These are phyloP conservation scores for Oophaga pumilio DNA, from an alignment of 2,113 vertebrate species.

Conservation along the genomic window DNA sequence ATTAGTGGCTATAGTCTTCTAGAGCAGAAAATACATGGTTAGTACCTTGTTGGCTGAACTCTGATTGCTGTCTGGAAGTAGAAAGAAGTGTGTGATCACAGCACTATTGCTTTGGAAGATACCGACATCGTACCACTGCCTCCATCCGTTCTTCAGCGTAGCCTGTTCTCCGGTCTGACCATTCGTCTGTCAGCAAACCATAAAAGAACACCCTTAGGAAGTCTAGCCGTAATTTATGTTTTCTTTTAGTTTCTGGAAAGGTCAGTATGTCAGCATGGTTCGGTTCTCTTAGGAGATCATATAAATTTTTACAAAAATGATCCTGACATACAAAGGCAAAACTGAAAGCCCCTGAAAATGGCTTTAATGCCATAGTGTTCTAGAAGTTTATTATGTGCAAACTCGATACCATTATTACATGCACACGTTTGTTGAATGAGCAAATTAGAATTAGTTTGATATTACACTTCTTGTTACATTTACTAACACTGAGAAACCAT, in stretches of 20 bases:
- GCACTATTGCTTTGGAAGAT: slow-evolving; percentile 88
- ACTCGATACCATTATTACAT: too few species aligned
- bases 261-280: slow-evolving; percentile 2
- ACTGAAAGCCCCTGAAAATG: not conserved
- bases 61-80: slow-evolving; percentile 78
- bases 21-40: not conserved
- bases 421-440: too few species aligned
- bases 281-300: not conserved
- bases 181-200: slow-evolving; percentile 72
- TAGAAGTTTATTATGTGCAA: too few species aligned
- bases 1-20: not conserved
- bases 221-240: not conserved
- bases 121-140: slow-evolving; percentile 90
- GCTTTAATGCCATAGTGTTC: not conserved
- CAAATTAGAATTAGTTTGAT: too few species aligned
- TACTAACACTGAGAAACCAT: too few species aligned
- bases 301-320: too few species aligned
- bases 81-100: slow-evolving; percentile 87
- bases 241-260: not conserved
- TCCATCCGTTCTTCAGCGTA: slow-evolving; percentile 66
- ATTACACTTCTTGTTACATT: too few species aligned
- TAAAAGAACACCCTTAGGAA: slow-evolving; percentile 2
- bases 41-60: slow-evolving; percentile 71
- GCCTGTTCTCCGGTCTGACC: slow-evolving; percentile 61
- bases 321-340: not conserved